A percentile compares a stretch with the other conserved stretches of the same genome.
Evolutionary conservation across 2,113 vertebrate genomes (phyloP).

Genomic region (Gallinago media): DNA sequence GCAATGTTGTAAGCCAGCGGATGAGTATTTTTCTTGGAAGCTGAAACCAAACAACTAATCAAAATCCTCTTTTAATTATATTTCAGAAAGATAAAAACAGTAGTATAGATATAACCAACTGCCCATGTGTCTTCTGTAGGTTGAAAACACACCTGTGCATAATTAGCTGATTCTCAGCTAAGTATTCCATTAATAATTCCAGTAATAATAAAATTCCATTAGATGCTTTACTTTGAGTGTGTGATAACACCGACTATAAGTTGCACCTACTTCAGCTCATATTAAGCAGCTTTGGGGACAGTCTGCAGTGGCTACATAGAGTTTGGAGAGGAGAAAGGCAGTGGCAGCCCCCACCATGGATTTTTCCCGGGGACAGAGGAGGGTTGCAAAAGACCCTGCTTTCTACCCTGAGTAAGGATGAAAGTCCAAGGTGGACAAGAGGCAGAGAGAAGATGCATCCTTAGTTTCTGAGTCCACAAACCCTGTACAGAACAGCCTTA

Average conservation of each 20-base stretch:
- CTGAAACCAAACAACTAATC: background rate
- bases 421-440: background rate
- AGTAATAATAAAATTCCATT: too few relatives aligned
- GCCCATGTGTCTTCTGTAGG: background rate
- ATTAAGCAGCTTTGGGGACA: background rate
- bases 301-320: background rate
- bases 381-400: background rate
- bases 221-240: background rate
- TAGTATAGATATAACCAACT: background rate
- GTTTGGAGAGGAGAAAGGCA: background rate
- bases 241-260: background rate
- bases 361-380: background rate
- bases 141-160: background rate
- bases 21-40: background rate
- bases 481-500: rapidly evolving
- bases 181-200: background rate
- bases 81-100: background rate
- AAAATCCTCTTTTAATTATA: background rate
- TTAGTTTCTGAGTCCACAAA: background rate
- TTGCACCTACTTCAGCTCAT: background rate
- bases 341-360: background rate
- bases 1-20: background rate
- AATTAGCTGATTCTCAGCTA: background rate
- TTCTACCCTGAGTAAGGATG: background rate
- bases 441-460: background rate